A percentile compares a stretch with the other conserved stretches of the same genome.
phyloP scores from a whole-genome alignment of 2,888 invertebrate species.

The Xestia ashworthii region DNA sequence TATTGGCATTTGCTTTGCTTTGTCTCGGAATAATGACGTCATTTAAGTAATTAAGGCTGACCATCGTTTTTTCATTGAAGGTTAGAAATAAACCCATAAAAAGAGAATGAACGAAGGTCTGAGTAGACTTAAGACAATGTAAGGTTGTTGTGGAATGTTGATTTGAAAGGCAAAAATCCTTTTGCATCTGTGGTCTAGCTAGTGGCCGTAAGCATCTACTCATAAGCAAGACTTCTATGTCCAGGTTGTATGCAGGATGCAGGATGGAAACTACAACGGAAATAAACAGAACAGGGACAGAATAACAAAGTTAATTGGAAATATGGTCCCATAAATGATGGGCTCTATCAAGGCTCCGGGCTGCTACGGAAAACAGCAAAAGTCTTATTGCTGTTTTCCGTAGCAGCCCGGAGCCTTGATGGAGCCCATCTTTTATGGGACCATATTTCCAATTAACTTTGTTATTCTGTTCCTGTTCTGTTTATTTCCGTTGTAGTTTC shows the following conservation, averaged over 20 bases:
- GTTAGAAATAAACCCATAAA: conserved; percentile 4
- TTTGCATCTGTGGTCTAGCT: not conserved
- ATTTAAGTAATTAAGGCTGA: conserved; percentile 50
- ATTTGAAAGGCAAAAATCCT: not conserved
- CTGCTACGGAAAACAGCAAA: not conserved
- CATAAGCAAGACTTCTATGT: not conserved
- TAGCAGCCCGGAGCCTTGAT: not conserved
- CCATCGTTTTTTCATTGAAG: conserved; percentile 26
- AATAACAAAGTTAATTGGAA: not conserved
- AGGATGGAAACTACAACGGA: not conserved
- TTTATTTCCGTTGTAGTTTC: not conserved
- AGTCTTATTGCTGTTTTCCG: not conserved
- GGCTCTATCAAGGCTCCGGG: not conserved
- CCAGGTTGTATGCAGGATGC: too few relatives aligned
- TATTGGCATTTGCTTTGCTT: conserved; percentile 66
- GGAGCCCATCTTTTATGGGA: not conserved
- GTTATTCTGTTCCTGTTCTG: not conserved
- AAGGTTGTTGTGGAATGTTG: not conserved
- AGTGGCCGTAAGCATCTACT: not conserved
- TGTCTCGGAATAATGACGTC: conserved; percentile 53
- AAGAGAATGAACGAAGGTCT: not conserved
- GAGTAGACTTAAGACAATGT: not conserved
- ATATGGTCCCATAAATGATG: not conserved
- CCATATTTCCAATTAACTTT: not conserved
- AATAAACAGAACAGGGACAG: not conserved